Evolutionary conservation across 2,113 vertebrate genomes (phyloP).

Genomic region (Connochaetes taurinus): DNA sequence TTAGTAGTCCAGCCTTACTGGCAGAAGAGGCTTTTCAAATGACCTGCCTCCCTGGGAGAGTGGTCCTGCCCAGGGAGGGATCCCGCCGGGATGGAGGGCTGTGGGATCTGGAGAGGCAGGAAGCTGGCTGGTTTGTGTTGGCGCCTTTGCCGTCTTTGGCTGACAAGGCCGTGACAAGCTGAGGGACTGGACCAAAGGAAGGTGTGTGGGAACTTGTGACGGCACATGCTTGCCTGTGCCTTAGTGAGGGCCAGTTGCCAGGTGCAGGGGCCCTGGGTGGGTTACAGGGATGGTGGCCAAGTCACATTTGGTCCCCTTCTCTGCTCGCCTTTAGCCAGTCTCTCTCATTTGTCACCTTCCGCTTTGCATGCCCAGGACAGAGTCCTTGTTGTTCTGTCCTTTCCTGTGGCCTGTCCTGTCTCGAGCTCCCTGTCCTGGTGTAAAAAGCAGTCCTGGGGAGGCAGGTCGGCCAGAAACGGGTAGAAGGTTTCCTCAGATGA

Average conservation of each 20-base stretch:
- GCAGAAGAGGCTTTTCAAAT: not conserved
- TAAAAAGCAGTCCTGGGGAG: not conserved
- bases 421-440: not conserved
- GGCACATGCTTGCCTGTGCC: not conserved
- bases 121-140: not conserved
- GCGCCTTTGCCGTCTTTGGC: fast-evolving
- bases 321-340: not conserved
- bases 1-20: not conserved
- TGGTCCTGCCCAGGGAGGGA: not conserved
- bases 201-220: no score
- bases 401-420: not conserved
- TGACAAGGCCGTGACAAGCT: not conserved
- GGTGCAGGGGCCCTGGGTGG: not conserved
- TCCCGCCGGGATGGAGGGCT: not conserved
- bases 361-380: not conserved
- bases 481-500: not conserved
- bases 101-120: not conserved
- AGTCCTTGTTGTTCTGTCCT: not conserved
- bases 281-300: not conserved
- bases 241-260: not conserved
- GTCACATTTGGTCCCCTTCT: not conserved
- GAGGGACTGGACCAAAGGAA: not conserved
- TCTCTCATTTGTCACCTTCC: not conserved
- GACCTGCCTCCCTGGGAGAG: not conserved
- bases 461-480: not conserved